Conservation (phyloP, 30 jellyfish, hydroid and myxozoan species). For the Cassiopea andromeda region DNA sequence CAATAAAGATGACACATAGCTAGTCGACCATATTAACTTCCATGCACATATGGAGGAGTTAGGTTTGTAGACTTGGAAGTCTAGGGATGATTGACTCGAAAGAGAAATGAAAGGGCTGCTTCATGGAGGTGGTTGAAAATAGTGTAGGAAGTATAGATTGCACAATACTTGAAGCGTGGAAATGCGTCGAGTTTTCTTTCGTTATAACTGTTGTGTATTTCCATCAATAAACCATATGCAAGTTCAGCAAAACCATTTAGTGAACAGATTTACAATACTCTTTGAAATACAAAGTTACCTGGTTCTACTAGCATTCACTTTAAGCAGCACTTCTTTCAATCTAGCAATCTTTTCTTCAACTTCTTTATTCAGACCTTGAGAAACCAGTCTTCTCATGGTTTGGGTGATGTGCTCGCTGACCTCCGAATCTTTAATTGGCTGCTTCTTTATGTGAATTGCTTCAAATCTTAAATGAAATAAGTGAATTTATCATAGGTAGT, state of each 20-base stretch:
- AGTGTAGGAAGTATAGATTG: no score
- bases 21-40: no score
- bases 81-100: no score
- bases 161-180: no score
- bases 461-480: conserved; percentile 17
- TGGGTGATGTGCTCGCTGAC: conserved; percentile 51
- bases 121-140: no score
- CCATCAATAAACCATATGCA: no score
- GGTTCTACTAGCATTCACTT: conserved; percentile 57
- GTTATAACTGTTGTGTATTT: no score
- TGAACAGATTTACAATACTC: background rate
- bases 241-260: background rate
- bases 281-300: conserved; percentile 33
- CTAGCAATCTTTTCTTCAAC: conserved; percentile 79
- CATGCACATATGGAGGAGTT: no score
- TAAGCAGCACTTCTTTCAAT: conserved; percentile 74
- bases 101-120: no score
- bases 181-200: no score
- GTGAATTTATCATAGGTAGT: background rate
- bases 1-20: no score
- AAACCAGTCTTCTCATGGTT: conserved; percentile 69
- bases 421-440: conserved; percentile 16
- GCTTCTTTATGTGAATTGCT: conserved; percentile 19
- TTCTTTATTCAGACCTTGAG: conserved; percentile 90
- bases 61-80: no score